Evolutionary conservation across 2,113 vertebrate species (phyloP).

Genomic region (Scomber scombrus): DNA sequence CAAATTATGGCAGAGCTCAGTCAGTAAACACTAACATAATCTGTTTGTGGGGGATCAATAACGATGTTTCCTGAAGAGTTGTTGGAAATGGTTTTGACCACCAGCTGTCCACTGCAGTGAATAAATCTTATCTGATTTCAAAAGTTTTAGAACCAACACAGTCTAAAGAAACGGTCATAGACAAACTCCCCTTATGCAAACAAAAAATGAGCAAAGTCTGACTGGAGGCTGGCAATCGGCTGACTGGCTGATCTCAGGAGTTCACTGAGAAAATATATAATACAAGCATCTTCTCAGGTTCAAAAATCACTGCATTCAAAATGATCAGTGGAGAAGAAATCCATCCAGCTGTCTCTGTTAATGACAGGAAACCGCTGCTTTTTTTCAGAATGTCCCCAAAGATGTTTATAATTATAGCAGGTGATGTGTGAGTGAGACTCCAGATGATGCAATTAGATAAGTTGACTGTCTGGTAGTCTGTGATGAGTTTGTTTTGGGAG

Average conservation of each 20-base stretch:
- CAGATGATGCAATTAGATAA: background rate
- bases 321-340: background rate
- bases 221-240: too few relatives aligned
- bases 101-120: too few relatives aligned
- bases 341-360: conserved; percentile 5
- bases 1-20: too few relatives aligned
- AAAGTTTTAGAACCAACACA: too few relatives aligned
- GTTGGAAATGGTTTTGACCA: too few relatives aligned
- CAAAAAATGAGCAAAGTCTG: too few relatives aligned
- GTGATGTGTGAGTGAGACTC: background rate
- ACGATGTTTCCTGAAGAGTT: too few relatives aligned
- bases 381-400: background rate
- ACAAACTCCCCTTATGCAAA: background rate
- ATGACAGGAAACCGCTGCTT: conserved; percentile 14
- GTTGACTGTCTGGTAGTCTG: background rate
- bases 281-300: background rate
- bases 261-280: background rate
- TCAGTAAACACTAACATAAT: too few relatives aligned
- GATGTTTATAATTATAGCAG: background rate
- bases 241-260: background rate
- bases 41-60: too few relatives aligned
- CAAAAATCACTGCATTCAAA: background rate
- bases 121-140: too few relatives aligned
- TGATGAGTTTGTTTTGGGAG: too few relatives aligned
- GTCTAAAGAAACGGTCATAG: too few relatives aligned